Conservation (phyloP, 2,888 invertebrate genomes). For the Synergus laeviventris region DNA sequence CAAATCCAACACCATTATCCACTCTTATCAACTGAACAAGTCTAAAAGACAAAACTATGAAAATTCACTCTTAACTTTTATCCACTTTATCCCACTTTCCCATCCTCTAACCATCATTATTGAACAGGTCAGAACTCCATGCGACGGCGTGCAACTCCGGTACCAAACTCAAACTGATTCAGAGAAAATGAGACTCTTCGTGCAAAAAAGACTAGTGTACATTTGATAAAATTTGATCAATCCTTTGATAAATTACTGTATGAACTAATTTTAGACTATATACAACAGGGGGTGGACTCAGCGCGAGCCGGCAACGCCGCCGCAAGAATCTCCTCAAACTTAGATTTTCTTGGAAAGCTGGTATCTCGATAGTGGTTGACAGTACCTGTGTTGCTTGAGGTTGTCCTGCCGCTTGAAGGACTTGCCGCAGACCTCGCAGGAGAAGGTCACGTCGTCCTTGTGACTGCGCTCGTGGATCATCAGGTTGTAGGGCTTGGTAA, state of each 20-base stretch:
- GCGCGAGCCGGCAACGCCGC: not conserved
- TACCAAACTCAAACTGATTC: not conserved
- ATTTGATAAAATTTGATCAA: no score
- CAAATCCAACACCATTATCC: not conserved
- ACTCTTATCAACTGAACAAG: not conserved
- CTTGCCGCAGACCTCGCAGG: slow-evolving; percentile 97
- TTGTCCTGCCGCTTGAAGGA: slow-evolving; percentile 97
- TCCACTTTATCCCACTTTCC: slow-evolving; percentile 44
- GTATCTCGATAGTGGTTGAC: slow-evolving; percentile 41
- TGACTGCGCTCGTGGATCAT: slow-evolving; percentile 98
- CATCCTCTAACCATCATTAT: slow-evolving; percentile 37
- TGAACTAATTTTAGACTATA: not conserved
- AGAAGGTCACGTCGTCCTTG: slow-evolving; percentile 96
- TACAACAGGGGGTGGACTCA: not conserved
- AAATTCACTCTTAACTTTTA: slow-evolving; percentile 32
- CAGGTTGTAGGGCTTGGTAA: slow-evolving; percentile 98
- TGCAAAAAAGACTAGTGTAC: not conserved
- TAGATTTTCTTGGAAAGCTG: slow-evolving; percentile 13
- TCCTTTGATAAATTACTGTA: not conserved
- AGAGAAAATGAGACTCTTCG: not conserved
- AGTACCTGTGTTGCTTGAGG: slow-evolving; percentile 90
- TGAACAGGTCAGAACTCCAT: slow-evolving; percentile 9
- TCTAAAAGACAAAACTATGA: slow-evolving; percentile 14
- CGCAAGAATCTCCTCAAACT: slow-evolving; percentile 10
- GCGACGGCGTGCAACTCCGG: slow-evolving; percentile 3